Evolutionary conservation across 2,888 invertebrate species (phyloP), one percentile per base, ranked within the genome.

Genomic region (Hedya salicella): DNA sequence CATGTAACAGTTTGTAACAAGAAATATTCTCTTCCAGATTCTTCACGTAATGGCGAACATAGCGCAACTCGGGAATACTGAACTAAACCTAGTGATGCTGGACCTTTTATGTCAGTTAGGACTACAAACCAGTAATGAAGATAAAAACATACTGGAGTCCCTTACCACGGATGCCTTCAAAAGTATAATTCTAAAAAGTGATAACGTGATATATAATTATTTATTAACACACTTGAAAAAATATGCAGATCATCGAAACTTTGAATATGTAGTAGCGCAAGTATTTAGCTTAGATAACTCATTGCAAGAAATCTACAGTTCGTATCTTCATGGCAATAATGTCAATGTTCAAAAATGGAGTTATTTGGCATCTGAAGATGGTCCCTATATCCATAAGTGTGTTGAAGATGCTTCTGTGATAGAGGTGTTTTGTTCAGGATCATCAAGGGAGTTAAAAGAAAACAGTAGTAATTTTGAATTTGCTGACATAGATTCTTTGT

Each of bases 391-490:
- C 48, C 88, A 88, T 62, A 86, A 82, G 76, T 88, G 88, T 71
- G 19, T 78, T 2, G 71, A 75, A 57, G 70, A 66, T 54, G 66
- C 53, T 9, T 54, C 71, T 11, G 65, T 59, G 6, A 62, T 70
- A 21, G 62, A 67, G 13, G 36, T 53, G 19, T 69, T 56, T 30
- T 61, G 52, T 52, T 67, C 62, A 14, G 44, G 68, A 50, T 50
- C 54, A 17, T 30, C 52, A 48, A 30, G 59, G 63, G n/a, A 74
- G 69, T 62, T 61, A 68, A 73, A 9, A 68, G 66, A 42, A 32
- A 49, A 30, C 65, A 78, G 70, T 66, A 78, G 70, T 56, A 85
- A 87, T 73, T 89, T 89, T 62, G 89, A 90, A 69, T 76, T 89
- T 13, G 81, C 78, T 2, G 85, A 89, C 68, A 77, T 88, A 11